phyloP scores from a whole-genome alignment of 1,140 invertebrate genomes.

The Cherax quadricarinatus region DNA sequence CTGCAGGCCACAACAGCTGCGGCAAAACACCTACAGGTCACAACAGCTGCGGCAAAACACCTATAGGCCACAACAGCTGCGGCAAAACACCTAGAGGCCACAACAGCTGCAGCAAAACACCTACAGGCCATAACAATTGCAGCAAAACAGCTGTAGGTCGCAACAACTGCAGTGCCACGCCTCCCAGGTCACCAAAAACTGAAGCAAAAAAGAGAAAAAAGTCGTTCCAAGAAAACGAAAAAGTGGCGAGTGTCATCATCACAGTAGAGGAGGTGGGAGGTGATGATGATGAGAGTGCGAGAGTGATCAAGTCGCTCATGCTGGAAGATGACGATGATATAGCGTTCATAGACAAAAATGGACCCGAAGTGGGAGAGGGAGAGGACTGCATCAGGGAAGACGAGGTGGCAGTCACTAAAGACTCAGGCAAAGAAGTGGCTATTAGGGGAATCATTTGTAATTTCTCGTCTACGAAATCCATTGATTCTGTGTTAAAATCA shows the following conservation, averaged over 20 bases:
- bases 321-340: not conserved
- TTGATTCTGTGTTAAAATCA: not conserved
- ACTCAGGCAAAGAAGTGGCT: not conserved
- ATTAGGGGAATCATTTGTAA: not conserved
- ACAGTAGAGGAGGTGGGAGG: constrained; percentile 43
- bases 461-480: constrained; percentile 5
- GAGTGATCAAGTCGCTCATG: not conserved
- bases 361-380: not conserved
- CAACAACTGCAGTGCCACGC: not conserved
- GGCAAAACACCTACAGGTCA: not conserved
- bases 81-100: too few species aligned
- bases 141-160: not conserved
- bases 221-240: not conserved
- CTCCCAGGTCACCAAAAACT: not conserved
- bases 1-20: not conserved
- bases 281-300: not conserved
- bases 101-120: too few species aligned
- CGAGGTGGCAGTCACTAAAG: not conserved
- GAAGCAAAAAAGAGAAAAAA: not conserved
- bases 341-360: not conserved
- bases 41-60: not conserved
- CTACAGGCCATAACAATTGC: not conserved
- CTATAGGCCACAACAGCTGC: too few species aligned
- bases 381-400: not conserved
- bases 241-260: constrained; percentile 37